phyloP scores from a whole-genome alignment of 2,113 vertebrate species.

The Chascanopsetta lugubris region DNA sequence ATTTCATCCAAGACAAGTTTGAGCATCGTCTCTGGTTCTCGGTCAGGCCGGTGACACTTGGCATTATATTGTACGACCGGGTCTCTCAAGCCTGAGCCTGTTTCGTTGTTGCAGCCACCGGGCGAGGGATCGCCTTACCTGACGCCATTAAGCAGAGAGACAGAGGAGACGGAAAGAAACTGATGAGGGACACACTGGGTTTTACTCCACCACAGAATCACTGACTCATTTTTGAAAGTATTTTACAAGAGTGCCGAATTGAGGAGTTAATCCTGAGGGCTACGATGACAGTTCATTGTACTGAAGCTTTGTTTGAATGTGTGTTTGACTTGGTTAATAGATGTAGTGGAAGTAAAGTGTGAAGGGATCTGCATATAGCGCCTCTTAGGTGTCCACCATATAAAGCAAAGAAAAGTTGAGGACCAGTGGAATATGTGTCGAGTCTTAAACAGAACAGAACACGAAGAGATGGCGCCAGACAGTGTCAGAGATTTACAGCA shows the following conservation, averaged over 20 bases:
- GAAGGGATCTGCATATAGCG: too few relatives aligned
- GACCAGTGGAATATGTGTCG: background rate
- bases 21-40: background rate
- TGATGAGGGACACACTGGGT: slow-evolving; percentile 12
- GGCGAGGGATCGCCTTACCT: slow-evolving; percentile 34
- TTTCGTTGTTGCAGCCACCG: slow-evolving; percentile 11
- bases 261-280: too few relatives aligned
- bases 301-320: too few relatives aligned
- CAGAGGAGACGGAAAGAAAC: background rate
- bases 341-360: too few relatives aligned
- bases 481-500: slow-evolving; percentile 43
- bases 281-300: too few relatives aligned
- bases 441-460: slow-evolving; percentile 16
- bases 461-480: slow-evolving; percentile 3
- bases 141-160: slow-evolving; percentile 9
- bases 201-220: slow-evolving; percentile 15
- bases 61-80: too few relatives aligned
- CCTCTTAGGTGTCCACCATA: background rate
- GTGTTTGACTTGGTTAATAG: too few relatives aligned
- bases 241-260: too few relatives aligned
- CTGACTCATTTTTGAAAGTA: too few relatives aligned
- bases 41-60: slow-evolving; percentile 11
- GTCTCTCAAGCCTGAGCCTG: slow-evolving; percentile 9
- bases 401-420: background rate
- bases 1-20: slow-evolving; percentile 9